phyloP scores from a whole-genome alignment of 2,113 vertebrate genomes.

The Sigmodon hispidus region DNA sequence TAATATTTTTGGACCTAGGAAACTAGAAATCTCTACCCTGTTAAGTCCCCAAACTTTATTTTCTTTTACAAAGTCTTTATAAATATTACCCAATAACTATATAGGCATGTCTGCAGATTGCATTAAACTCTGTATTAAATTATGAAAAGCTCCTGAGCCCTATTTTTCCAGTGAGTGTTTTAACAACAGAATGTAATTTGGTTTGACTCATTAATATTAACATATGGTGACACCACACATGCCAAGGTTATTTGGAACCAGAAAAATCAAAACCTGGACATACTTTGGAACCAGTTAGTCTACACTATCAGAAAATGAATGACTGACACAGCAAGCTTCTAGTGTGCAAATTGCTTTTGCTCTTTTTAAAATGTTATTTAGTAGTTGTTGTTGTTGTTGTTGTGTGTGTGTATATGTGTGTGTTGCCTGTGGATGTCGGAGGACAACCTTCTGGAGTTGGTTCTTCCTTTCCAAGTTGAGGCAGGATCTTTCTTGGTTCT shows the following conservation, averaged over 20 bases:
- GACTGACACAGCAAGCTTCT: background rate
- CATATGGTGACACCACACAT: background rate
- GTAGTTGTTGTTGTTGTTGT: background rate
- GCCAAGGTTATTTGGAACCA: slow-evolving; percentile 44
- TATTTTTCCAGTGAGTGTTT: background rate
- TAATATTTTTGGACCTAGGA: slow-evolving; percentile 34
- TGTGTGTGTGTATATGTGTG: too few relatives aligned
- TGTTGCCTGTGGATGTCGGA: background rate
- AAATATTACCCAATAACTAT: slow-evolving; percentile 14
- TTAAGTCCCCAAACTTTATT: background rate
- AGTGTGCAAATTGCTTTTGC: background rate
- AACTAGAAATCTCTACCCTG: background rate
- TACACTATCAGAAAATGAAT: background rate
- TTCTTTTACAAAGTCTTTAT: slow-evolving; percentile 13
- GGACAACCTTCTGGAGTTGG: background rate
- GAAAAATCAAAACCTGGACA: slow-evolving; percentile 33
- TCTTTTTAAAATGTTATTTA: background rate
- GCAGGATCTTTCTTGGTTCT: background rate
- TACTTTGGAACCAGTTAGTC: background rate
- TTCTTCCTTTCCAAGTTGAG: background rate
- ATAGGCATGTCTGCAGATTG: background rate
- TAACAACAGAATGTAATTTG: background rate
- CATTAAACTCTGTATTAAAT: background rate
- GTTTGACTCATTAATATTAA: slow-evolving; percentile 17
- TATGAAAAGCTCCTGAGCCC: background rate